A percentile compares a stretch with the other conserved stretches of the same genome.
These are phyloP conservation scores for Marmota flaviventris DNA, from an alignment of 2,113 vertebrate species.

Conservation along the genomic window DNA sequence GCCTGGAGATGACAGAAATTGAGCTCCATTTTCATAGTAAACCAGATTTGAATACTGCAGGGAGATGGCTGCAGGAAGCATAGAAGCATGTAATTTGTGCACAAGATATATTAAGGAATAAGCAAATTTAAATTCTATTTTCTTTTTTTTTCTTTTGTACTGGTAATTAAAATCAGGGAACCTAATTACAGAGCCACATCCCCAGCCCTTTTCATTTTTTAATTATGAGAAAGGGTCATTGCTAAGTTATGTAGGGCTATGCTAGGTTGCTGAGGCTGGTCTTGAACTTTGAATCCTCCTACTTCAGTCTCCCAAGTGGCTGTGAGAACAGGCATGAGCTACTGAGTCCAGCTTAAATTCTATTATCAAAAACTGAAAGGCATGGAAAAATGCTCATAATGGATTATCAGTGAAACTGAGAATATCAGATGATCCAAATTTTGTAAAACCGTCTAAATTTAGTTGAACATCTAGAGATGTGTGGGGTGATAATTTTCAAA, in stretches of 20 bases:
- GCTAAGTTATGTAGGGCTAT: too few relatives aligned
- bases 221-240: too few relatives aligned
- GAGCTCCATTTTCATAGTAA: neutral
- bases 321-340: too few relatives aligned
- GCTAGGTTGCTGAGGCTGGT: too few relatives aligned
- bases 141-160: neutral
- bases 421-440: neutral
- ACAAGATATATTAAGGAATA: neutral
- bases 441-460: neutral
- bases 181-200: too few relatives aligned
- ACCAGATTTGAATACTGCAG: neutral
- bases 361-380: neutral
- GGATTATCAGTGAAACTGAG: neutral
- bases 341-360: too few relatives aligned
- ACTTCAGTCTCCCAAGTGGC: too few relatives aligned
- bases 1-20: neutral
- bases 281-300: too few relatives aligned
- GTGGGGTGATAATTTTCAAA: neutral
- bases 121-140: neutral
- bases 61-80: neutral
- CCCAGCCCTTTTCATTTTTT: too few relatives aligned
- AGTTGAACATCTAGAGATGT: neutral
- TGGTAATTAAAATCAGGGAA: too few relatives aligned
- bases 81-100: neutral
- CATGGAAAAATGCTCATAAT: neutral